Base-by-base conservation (phyloP, 2,113 vertebrate species). In the Albula goreensis region DNA sequence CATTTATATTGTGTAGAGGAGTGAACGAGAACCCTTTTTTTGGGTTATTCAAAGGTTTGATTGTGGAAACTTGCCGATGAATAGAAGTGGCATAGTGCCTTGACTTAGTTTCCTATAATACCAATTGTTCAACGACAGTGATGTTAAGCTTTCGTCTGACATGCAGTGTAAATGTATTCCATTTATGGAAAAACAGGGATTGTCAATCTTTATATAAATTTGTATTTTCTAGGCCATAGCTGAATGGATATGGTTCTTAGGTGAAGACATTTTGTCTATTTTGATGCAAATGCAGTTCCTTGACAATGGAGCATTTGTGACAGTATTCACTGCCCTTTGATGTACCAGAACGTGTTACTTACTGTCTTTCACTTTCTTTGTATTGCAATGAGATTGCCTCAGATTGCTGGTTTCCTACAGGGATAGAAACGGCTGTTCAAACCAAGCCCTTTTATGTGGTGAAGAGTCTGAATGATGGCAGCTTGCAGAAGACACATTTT, bases 331-430 rank as follows among this genome's bases (percentile, higher is more conserved):
- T 22, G 13, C 63, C 13, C 9, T 50, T 83, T 6, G 25, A 50
- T 50, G 31, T 63, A 83, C 57, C 15, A 31, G 41, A 31, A 7
- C 56, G 50, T n/a, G 31, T n/a, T 78, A 60, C 63, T 5, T 31
- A 5, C n/a, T 74, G 70, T 74, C 70, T 74, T 70, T 74, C 31
- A 7, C 53, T 63, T 78, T 50, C 79, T 57, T 51, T 81, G 66
- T 31, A 25, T 60, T 48, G 60, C 57, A 5, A 4, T 19, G 85
- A 86, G 85, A 80, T 66, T 82, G 79, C 60, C n/a, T 82, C 60
- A 52, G 49, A 17, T 50, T 31, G 31, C 13, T 31, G 70, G 70
- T 19, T 63, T 82, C 63, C 63, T 82, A 4, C 8, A 17, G 77
- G 53, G 48, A 85, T 31, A 9, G n/a, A 74, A 74, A 74, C 22